Percentiles rank a stretch among this genome's conserved stretches.
These are phyloP conservation scores for Oegoconia quadripuncta DNA, from an alignment of 2,888 invertebrate species.

Conservation along the genomic window DNA sequence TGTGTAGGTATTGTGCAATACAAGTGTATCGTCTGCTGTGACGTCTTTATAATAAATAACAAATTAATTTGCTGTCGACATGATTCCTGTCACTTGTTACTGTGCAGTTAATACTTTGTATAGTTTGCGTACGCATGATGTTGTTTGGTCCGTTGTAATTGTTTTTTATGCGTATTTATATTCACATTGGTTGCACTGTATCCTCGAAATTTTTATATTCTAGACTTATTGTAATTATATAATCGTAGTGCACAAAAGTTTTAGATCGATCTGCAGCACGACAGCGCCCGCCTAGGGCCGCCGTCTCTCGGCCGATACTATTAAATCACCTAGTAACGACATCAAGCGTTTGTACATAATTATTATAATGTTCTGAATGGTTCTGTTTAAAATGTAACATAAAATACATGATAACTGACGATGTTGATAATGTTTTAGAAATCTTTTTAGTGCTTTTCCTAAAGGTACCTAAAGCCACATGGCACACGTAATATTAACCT, in stretches of 20 bases:
- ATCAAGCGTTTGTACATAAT: constrained; percentile 35
- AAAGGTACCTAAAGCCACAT: constrained; percentile 67
- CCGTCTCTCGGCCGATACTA: background rate
- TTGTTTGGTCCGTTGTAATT: constrained; percentile 4
- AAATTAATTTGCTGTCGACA: constrained; percentile 16
- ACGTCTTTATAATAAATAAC: constrained; percentile 20
- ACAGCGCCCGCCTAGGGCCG: background rate
- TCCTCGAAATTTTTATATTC: constrained; percentile 50
- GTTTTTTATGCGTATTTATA: constrained; percentile 6
- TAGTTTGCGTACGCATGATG: background rate
- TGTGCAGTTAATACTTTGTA: background rate
- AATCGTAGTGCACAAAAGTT: constrained; percentile 64
- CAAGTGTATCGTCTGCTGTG: constrained; percentile 12
- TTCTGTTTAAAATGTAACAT: constrained; percentile 53
- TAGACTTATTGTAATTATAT: constrained; percentile 47
- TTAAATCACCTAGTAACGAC: constrained; percentile 12
- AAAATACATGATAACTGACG: constrained; percentile 54
- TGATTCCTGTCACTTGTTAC: constrained; percentile 2
- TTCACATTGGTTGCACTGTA: constrained; percentile 46
- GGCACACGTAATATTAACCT: constrained; percentile 74
- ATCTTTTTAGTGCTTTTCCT: constrained; percentile 66
- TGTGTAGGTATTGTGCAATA: constrained; percentile 24
- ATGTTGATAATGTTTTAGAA: constrained; percentile 67
- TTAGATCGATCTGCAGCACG: background rate
- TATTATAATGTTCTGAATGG: constrained; percentile 47